Percentiles rank a stretch among this genome's conserved stretches.
These are phyloP conservation scores for Odontamblyopus rebecca DNA, from an alignment of 2,797 vertebrate species.

Conservation along the genomic window DNA sequence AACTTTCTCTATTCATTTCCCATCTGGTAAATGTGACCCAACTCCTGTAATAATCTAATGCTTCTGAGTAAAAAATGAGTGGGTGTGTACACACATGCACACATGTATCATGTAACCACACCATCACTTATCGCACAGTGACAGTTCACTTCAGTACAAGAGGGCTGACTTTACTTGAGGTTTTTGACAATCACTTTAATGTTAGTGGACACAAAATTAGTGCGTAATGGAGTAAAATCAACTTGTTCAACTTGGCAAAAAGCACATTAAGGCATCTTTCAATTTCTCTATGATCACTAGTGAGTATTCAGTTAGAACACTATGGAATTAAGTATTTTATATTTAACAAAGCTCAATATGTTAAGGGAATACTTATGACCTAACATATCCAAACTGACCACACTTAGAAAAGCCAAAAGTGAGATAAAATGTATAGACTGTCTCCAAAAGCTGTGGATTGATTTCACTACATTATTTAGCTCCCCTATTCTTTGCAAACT, in stretches of 20 bases:
- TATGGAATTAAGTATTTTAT: background rate
- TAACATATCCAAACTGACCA: background rate
- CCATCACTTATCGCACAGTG: constrained; percentile 12
- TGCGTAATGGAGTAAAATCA: constrained; percentile 11
- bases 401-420: constrained; percentile 1
- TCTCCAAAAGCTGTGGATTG: constrained; percentile 26
- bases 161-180: background rate
- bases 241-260: constrained; percentile 28
- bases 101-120: constrained; percentile 32
- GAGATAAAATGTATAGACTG: constrained; percentile 28
- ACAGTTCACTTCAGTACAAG: background rate
- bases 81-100: constrained; percentile 38
- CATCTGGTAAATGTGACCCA: background rate
- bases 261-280: constrained; percentile 40
- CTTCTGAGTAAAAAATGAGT: constrained; percentile 18
- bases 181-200: background rate
- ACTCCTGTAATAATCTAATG: constrained; percentile 32
- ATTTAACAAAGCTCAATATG: constrained; percentile 1
- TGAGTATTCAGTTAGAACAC: constrained; percentile 23
- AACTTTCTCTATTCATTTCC: constrained; percentile 10
- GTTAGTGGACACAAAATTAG: constrained; percentile 22
- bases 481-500: constrained; percentile 32
- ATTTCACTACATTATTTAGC: constrained; percentile 41
- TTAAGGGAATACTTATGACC: background rate
- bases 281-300: constrained; percentile 25